Conservation (phyloP, 2,113 vertebrate genomes). For the Accipiter virgatus region DNA sequence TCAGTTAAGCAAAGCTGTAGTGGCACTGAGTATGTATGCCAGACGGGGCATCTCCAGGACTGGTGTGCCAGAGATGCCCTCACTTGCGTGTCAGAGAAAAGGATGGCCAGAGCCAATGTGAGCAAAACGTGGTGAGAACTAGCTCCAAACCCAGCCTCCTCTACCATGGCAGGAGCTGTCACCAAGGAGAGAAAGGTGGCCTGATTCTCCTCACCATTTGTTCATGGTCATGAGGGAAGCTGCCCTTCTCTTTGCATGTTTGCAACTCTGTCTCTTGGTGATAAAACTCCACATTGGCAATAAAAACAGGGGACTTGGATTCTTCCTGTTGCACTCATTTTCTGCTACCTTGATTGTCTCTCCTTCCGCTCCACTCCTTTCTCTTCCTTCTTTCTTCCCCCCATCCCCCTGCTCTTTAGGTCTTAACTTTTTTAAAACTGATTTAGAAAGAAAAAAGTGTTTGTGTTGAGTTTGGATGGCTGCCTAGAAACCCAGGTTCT, state of each 20-base stretch:
- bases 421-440: neutral
- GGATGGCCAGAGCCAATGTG: neutral
- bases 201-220: neutral
- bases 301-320: neutral
- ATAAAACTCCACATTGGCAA: neutral
- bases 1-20: neutral
- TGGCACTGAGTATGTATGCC: fast-evolving
- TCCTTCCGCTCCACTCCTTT: neutral
- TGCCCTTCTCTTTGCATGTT: neutral
- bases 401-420: neutral
- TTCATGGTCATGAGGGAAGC: neutral
- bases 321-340: neutral
- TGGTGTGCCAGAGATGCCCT: neutral
- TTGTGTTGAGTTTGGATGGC: constrained; percentile 74
- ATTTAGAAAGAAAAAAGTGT: constrained; percentile 68
- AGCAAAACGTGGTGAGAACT: neutral
- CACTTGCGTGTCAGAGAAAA: neutral
- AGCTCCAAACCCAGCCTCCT: neutral
- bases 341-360: neutral
- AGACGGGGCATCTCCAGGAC: neutral
- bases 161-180: neutral
- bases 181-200: neutral
- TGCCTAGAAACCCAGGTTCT: constrained; percentile 72
- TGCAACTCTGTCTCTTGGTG: neutral
- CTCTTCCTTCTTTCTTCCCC: no score